These are phyloP conservation scores for Lepus timidus DNA, from an alignment of 2,113 vertebrate species.

Conservation along the genomic window DNA sequence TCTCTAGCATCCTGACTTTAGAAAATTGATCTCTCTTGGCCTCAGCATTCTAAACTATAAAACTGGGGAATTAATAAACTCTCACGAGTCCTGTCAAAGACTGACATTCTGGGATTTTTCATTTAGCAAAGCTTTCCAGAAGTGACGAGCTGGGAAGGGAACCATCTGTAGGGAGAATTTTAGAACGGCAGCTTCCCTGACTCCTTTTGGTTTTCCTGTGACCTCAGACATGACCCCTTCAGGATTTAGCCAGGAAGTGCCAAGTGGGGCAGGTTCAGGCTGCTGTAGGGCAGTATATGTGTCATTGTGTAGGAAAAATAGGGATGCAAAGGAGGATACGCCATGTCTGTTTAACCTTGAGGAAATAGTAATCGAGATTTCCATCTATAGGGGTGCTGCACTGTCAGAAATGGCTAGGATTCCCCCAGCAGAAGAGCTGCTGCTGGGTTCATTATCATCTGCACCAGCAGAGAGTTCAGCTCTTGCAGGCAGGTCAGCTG, in stretches of 20 bases:
- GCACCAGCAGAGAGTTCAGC: neutral
- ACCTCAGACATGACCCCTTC: neutral
- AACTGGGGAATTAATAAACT: slow-evolving; percentile 25
- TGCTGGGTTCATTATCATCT: neutral
- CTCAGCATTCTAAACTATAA: slow-evolving; percentile 30
- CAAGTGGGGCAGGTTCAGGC: neutral
- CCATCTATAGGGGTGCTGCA: neutral
- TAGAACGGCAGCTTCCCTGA: neutral
- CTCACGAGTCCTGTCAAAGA: neutral
- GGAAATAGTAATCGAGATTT: neutral
- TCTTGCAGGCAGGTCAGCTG: too few relatives aligned
- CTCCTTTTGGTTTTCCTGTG: neutral
- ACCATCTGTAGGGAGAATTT: accelerated
- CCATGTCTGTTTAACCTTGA: slow-evolving; percentile 13
- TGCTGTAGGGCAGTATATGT: neutral
- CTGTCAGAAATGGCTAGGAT: neutral
- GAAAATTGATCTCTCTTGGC: neutral
- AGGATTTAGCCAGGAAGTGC: neutral
- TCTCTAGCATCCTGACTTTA: neutral
- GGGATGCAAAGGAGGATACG: neutral
- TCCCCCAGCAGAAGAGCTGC: neutral
- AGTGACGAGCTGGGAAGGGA: neutral
- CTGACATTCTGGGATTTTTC: slow-evolving; percentile 31
- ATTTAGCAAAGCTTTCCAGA: neutral
- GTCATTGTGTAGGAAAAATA: neutral